phyloP scores from a whole-genome alignment of 2,113 vertebrate species.

The Percina caprodes region DNA sequence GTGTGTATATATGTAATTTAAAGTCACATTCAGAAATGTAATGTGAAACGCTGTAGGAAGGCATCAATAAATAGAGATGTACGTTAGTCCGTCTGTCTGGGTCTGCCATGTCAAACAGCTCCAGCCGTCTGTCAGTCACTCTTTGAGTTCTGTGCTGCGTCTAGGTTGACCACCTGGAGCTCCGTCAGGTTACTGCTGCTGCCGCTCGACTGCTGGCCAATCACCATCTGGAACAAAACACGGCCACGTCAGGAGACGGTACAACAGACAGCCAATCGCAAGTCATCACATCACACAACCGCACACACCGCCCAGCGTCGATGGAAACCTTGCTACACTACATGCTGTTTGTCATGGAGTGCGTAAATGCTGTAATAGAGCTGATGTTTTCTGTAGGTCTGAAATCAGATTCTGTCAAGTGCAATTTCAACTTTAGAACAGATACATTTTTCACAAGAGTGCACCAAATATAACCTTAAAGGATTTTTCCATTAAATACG shows the following conservation, averaged over 20 bases:
- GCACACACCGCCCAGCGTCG: slow-evolving; percentile 25
- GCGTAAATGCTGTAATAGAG: not conserved
- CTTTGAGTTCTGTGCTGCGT: slow-evolving; percentile 90
- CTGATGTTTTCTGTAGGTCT: not conserved
- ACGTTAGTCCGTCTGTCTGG: slow-evolving; percentile 28
- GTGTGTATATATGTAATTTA: slow-evolving; percentile 53
- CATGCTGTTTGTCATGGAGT: slow-evolving; percentile 20
- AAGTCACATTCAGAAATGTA: slow-evolving; percentile 75
- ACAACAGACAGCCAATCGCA: slow-evolving; percentile 28
- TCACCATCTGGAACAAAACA: slow-evolving; percentile 92
- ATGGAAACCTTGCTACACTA: slow-evolving; percentile 34
- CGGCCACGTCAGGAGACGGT: slow-evolving; percentile 13
- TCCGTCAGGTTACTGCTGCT: slow-evolving; percentile 97
- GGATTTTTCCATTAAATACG: not conserved
- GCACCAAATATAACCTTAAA: not conserved
- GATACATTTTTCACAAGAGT: not conserved
- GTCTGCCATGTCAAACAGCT: slow-evolving; percentile 42
- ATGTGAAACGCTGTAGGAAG: slow-evolving; percentile 86
- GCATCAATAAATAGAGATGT: slow-evolving; percentile 98
- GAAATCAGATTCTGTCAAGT: not conserved
- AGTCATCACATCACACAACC: slow-evolving; percentile 4
- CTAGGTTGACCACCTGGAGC: slow-evolving; percentile 97
- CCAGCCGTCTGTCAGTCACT: slow-evolving; percentile 86
- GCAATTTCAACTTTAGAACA: not conserved
- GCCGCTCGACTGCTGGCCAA: slow-evolving; percentile 94